phyloP scores from a whole-genome alignment of 2,797 vertebrate genomes.

The Pempheris klunzingeri region DNA sequence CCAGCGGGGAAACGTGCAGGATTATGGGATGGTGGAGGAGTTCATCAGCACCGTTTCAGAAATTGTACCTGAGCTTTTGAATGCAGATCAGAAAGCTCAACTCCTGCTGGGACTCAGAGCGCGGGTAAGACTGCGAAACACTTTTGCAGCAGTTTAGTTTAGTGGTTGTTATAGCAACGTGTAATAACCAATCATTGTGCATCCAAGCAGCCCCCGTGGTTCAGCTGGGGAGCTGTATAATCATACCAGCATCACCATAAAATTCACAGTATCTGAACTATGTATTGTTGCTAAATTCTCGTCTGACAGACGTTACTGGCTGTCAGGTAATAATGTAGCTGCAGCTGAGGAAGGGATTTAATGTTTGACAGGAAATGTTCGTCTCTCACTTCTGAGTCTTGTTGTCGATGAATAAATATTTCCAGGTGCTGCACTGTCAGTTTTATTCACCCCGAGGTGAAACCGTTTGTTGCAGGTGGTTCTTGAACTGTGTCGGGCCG shows the following conservation, averaged over 20 bases:
- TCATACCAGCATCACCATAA: not conserved
- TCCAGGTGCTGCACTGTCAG: not conserved
- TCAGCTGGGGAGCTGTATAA: not conserved
- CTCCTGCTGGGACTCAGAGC: conserved; percentile 85
- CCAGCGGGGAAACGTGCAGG: conserved; percentile 73
- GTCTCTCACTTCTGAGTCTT: not conserved
- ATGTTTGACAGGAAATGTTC: conserved; percentile 1
- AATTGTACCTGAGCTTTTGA: conserved; percentile 82
- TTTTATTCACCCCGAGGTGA: conserved; percentile 15
- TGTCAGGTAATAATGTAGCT: not conserved
- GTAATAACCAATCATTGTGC: not conserved
- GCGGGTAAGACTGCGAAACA: conserved; percentile 54
- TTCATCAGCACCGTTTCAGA: conserved; percentile 82
- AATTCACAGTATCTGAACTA: not conserved
- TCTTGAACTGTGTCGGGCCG: conserved; percentile 76
- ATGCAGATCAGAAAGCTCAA: conserved; percentile 85
- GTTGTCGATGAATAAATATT: not conserved
- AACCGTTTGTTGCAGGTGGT: conserved; percentile 70
- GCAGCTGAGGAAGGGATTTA: conserved; percentile 12
- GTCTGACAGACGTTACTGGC: not conserved
- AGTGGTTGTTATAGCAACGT: conserved; percentile 17
- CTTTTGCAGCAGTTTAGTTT: not conserved
- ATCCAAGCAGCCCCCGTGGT: not conserved
- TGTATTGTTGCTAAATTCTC: not conserved
- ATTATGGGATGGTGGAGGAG: conserved; percentile 85